Conservation (phyloP, 2,888 invertebrate genomes). For the Drosophila vallismaia region DNA sequence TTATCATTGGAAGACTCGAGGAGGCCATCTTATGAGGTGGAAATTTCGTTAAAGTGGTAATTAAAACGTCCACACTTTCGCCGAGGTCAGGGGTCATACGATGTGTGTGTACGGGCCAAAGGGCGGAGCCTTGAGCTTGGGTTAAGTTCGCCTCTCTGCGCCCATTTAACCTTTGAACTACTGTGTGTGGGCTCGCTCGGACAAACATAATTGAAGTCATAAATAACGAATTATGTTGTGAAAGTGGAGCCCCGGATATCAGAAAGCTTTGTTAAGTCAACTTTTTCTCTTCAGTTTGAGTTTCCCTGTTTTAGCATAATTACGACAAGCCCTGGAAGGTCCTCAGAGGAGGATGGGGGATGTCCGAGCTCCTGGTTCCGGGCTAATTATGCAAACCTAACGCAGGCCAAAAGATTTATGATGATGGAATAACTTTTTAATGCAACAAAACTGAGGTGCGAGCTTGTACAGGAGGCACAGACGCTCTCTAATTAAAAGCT, state of each 20-base stretch:
- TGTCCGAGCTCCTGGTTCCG: constrained; percentile 43
- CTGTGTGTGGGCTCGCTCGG: constrained; percentile 59
- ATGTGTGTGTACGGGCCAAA: constrained; percentile 1
- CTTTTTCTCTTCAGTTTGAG: constrained; percentile 33
- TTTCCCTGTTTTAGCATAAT: constrained; percentile 77
- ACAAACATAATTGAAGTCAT: constrained; percentile 79
- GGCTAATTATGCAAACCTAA: constrained; percentile 71
- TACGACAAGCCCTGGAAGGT: constrained; percentile 55
- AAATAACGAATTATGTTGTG: constrained; percentile 79
- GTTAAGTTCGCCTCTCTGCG: constrained; percentile 67
- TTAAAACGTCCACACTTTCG: constrained; percentile 40
- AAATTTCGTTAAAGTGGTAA: constrained; percentile 29
- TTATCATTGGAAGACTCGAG: constrained; percentile 30
- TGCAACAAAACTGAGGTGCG: constrained; percentile 3
- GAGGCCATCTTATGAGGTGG: not conserved
- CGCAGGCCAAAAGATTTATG: constrained; percentile 67
- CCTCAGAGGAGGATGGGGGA: not conserved
- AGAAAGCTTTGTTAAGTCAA: constrained; percentile 63
- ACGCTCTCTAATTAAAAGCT: constrained; percentile 68
- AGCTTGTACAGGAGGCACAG: not conserved
- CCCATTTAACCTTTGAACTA: constrained; percentile 64
- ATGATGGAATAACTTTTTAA: constrained; percentile 75
- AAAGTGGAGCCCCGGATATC: constrained; percentile 61
- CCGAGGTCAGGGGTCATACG: constrained; percentile 22
- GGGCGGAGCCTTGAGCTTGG: constrained; percentile 41